Conservation (phyloP, 2,797 vertebrate species). For the Coccyzus lansbergi region DNA sequence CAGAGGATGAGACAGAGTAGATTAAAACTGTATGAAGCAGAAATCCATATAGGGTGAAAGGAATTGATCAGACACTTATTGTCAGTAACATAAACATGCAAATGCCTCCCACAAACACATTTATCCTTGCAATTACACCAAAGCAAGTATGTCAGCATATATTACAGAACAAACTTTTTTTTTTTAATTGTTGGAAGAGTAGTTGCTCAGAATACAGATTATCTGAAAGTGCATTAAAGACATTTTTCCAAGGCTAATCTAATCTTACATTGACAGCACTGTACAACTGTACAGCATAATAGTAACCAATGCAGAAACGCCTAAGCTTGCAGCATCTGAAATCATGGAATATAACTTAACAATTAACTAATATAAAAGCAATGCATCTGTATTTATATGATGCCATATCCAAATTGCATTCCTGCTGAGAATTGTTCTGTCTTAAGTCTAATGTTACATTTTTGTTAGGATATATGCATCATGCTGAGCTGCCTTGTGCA, state of each 20-base stretch:
- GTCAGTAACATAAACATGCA: neutral
- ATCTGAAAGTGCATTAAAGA: neutral
- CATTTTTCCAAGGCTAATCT: slow-evolving; percentile 9
- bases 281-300: neutral
- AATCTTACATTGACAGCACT: neutral
- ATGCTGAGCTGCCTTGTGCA: neutral
- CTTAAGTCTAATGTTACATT: neutral
- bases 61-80: slow-evolving; percentile 15
- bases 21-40: slow-evolving; percentile 17
- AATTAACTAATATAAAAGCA: neutral
- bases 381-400: neutral
- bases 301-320: neutral
- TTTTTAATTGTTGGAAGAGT: neutral
- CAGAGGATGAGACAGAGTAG: neutral
- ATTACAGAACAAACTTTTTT: neutral
- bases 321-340: neutral
- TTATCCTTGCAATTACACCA: neutral
- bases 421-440: neutral
- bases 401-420: neutral
- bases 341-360: neutral
- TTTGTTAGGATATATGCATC: neutral
- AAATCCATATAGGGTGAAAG: slow-evolving; percentile 7
- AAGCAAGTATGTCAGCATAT: neutral
- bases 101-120: neutral
- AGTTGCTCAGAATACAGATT: neutral